Evolutionary conservation across 2,888 invertebrate genomes (phyloP).

Genomic region (Apotomis turbidana): DNA sequence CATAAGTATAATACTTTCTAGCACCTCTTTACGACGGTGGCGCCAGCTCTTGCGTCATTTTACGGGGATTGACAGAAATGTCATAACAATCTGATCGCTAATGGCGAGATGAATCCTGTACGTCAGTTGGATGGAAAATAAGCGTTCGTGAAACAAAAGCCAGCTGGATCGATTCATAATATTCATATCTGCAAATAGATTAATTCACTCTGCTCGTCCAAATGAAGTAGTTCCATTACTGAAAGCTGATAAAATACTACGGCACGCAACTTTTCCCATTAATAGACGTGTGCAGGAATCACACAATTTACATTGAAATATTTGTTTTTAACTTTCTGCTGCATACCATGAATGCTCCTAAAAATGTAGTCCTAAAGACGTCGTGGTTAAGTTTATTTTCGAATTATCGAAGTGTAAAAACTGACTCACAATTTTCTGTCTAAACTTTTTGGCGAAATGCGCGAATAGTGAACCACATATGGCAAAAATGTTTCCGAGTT

Average conservation of each 20-base stretch:
- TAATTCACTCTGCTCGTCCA: conserved; percentile 1
- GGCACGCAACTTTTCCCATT: not conserved
- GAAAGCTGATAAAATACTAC: conserved; percentile 1
- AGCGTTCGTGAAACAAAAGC: conserved; percentile 6
- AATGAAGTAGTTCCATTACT: conserved; percentile 3
- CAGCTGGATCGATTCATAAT: not conserved
- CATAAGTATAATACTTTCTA: too few species aligned
- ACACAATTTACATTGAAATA: not conserved
- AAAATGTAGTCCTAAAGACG: too few species aligned
- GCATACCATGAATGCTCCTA: too few species aligned
- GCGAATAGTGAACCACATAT: too few species aligned
- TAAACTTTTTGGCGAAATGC: too few species aligned
- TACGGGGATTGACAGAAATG: not conserved
- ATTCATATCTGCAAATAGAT: conserved; percentile 17
- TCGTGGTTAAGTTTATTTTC: too few species aligned
- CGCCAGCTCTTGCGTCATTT: not conserved
- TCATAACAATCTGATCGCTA: conserved; percentile 16
- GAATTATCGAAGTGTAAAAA: too few species aligned
- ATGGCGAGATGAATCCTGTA: not conserved
- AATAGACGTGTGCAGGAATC: not conserved
- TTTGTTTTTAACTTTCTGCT: too few species aligned
- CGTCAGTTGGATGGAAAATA: conserved; percentile 6
- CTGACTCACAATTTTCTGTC: too few species aligned
- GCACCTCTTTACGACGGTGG: not conserved
- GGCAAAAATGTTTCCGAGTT: too few species aligned